phyloP scores from a whole-genome alignment of 2,113 vertebrate species.

The Blennius ocellaris region DNA sequence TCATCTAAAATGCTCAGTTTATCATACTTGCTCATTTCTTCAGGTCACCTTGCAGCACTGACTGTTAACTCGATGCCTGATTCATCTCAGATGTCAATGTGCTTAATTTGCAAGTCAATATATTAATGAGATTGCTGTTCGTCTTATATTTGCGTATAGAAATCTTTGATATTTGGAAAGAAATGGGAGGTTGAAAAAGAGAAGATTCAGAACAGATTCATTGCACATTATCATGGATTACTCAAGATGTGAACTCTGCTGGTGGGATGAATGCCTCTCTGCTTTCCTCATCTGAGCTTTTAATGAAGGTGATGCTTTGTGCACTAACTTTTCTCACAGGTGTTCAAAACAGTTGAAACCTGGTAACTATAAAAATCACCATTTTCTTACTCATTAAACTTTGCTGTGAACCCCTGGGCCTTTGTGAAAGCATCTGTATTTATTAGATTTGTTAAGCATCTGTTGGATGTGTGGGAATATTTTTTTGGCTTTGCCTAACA shows the following conservation, averaged over 20 bases:
- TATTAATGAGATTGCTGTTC: too few relatives aligned
- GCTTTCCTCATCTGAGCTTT: background rate
- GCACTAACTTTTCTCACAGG: background rate
- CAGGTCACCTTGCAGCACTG: too few relatives aligned
- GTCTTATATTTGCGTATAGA: too few relatives aligned
- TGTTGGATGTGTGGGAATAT: constrained; percentile 27
- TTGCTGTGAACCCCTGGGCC: background rate
- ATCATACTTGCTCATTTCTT: too few relatives aligned
- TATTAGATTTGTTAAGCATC: constrained; percentile 15
- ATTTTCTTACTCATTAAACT: constrained; percentile 7
- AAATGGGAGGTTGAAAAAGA: too few relatives aligned
- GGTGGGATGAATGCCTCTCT: background rate
- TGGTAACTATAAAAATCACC: background rate
- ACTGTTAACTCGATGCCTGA: too few relatives aligned
- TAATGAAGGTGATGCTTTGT: background rate
- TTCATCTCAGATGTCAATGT: too few relatives aligned
- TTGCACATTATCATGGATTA: too few relatives aligned
- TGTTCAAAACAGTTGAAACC: background rate
- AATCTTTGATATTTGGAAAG: too few relatives aligned
- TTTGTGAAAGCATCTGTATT: constrained; percentile 10
- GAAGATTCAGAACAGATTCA: too few relatives aligned
- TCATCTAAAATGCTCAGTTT: too few relatives aligned
- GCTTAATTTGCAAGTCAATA: too few relatives aligned
- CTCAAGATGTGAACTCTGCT: background rate
- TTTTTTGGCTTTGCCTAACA: constrained; percentile 16